Conservation (phyloP, 2,888 invertebrate genomes). For the Rhogogaster chlorosoma region DNA sequence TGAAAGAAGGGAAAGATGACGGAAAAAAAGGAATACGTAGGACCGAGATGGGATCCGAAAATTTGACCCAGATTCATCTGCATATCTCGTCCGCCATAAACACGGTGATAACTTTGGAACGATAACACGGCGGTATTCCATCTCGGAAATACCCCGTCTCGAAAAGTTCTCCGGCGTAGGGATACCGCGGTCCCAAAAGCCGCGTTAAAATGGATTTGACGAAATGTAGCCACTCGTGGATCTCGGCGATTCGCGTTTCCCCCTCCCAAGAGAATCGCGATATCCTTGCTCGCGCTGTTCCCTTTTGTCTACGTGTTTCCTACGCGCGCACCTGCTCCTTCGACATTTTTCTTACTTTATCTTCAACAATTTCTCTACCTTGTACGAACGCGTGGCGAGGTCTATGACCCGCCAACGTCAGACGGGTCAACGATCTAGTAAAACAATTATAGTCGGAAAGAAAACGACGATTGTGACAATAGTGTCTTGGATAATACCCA, state of each 20-base stretch:
- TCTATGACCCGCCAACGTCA: too few species aligned
- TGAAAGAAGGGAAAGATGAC: background rate
- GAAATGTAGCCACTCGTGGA: constrained; percentile 19
- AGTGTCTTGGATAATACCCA: background rate
- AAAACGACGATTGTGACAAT: background rate
- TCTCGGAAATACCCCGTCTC: background rate
- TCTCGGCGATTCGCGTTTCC: constrained; percentile 9
- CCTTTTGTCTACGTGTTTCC: background rate
- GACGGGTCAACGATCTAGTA: background rate
- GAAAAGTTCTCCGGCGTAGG: background rate
- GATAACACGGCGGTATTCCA: background rate
- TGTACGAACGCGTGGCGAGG: background rate
- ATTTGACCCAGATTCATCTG: background rate
- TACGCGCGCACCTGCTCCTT: background rate
- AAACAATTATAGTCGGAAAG: background rate
- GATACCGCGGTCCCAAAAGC: background rate
- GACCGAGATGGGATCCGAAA: background rate
- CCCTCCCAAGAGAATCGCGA: background rate
- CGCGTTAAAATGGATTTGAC: constrained; percentile 29
- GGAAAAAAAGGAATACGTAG: background rate
- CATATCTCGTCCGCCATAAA: background rate
- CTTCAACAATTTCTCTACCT: background rate
- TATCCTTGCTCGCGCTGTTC: background rate
- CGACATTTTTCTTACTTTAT: background rate
- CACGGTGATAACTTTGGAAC: background rate